phyloP scores from a whole-genome alignment of 2,797 vertebrate species.

The Ataeniobius toweri region DNA sequence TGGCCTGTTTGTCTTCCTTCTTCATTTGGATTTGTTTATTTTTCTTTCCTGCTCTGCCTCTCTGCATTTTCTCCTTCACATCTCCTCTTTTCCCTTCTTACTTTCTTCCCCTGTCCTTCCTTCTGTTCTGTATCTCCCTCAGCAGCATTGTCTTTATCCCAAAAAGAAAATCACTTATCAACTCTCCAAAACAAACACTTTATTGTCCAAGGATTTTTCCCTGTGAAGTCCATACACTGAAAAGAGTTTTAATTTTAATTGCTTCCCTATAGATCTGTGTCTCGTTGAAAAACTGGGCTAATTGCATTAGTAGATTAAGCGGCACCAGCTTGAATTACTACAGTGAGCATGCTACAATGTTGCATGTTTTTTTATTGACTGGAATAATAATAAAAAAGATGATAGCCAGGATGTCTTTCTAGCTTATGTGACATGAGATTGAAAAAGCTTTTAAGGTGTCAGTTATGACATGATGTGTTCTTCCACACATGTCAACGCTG shows the following conservation, averaged over 20 bases:
- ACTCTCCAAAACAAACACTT: constrained; percentile 33
- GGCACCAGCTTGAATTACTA: constrained; percentile 52
- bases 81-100: background rate
- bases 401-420: constrained; percentile 12
- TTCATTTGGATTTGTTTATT: background rate
- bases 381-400: constrained; percentile 1
- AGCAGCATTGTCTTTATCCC: constrained; percentile 6
- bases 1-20: background rate
- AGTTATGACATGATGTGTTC: constrained; percentile 27
- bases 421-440: constrained; percentile 30
- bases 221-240: constrained; percentile 57
- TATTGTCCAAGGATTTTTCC: constrained; percentile 47
- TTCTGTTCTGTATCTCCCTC: background rate
- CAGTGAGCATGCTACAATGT: constrained; percentile 15
- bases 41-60: background rate
- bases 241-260: constrained; percentile 74
- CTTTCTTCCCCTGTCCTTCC: background rate
- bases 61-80: background rate
- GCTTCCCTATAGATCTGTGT: constrained; percentile 76
- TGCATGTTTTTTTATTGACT: constrained; percentile 8
- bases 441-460: constrained; percentile 46
- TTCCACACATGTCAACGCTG: constrained; percentile 22
- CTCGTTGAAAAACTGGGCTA: constrained; percentile 71
- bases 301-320: constrained; percentile 68
- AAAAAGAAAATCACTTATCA: constrained; percentile 47